Base-by-base conservation (phyloP, 2,113 vertebrate species). In the Nibea coibor region DNA sequence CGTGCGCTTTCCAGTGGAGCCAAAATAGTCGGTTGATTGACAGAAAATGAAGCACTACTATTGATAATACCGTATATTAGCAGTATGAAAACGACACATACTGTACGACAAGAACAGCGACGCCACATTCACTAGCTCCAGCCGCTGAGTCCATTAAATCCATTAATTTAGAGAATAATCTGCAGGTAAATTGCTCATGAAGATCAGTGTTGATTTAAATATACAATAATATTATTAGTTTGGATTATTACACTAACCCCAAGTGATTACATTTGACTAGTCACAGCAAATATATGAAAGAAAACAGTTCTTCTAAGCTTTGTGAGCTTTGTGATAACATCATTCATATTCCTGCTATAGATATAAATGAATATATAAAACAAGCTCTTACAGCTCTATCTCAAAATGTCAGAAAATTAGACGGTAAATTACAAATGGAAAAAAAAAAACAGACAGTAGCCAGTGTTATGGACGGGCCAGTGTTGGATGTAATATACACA, bases 401-500 rank as follows among this genome's bases (percentile, higher is more conserved):
- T 43, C 17, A 65, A 2, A 53, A 12, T 31, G 5, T 50, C 4
- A 10, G 14, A 50, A 6, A 68, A 51, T 26, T 2, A 8, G 16
- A 7, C 16, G 1, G 24, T 26, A 56, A 57, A 79, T 58, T 24
- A 7, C 3, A 68, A 59, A 51, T 35, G 22, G 3, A 22, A 9
- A 24, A 61, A 42, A 19, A 58, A 39, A 31, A 66, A 65, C 70
- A 80, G 59, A 78, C 24, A 56, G 66, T 35, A 58, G 61, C 56
- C 54, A 35, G 22, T 61, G 51, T 75, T 75, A 64, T 62, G 24
- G 74, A 42, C 35, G 10, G 39, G 28, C 26, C 51, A 50, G 2
- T 72, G 10, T 63, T 67, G 57, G 54, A 56, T 75, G 63, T 80
- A 70, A 74, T 78, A 67, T 50, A 14, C 43, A 70, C 57, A 53